Conservation (phyloP, 2,113 vertebrate genomes). For the Delphinus delphis region DNA sequence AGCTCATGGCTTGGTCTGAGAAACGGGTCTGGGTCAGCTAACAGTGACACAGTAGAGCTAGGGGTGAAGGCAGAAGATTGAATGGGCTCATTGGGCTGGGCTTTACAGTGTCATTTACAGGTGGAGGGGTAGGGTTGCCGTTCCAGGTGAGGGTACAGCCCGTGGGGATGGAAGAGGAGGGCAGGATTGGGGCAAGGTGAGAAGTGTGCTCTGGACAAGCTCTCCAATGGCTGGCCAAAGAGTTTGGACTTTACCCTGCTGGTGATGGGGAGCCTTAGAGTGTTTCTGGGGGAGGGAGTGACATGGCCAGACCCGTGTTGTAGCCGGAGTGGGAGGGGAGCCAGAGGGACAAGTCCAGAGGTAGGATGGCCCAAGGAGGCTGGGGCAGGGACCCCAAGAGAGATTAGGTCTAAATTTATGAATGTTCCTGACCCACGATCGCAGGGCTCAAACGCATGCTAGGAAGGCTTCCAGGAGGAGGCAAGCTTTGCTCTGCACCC, state of each 20-base stretch:
- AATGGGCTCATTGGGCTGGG: background rate
- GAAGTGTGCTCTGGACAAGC: background rate
- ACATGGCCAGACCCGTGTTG: background rate
- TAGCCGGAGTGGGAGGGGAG: background rate
- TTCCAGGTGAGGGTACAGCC: background rate
- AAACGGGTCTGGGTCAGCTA: background rate
- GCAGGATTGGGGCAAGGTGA: background rate
- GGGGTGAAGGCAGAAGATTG: background rate
- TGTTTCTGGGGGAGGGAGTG: background rate
- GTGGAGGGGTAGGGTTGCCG: background rate
- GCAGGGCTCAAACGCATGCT: background rate
- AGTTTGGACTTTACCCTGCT: background rate
- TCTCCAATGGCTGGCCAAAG: background rate
- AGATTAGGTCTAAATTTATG: background rate
- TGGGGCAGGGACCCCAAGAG: background rate
- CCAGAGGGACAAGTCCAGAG: background rate
- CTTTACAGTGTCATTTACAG: background rate
- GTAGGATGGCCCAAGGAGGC: background rate
- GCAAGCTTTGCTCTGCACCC: background rate
- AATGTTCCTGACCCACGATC: background rate
- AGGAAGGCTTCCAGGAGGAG: conserved; percentile 5
- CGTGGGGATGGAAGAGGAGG: background rate
- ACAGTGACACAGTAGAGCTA: background rate
- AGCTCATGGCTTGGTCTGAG: background rate
- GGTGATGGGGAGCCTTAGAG: background rate